A percentile compares a stretch with the other conserved stretches of the same genome.
Evolutionary conservation across 1,140 invertebrate genomes (phyloP).

Genomic region (Drosophila funebris): DNA sequence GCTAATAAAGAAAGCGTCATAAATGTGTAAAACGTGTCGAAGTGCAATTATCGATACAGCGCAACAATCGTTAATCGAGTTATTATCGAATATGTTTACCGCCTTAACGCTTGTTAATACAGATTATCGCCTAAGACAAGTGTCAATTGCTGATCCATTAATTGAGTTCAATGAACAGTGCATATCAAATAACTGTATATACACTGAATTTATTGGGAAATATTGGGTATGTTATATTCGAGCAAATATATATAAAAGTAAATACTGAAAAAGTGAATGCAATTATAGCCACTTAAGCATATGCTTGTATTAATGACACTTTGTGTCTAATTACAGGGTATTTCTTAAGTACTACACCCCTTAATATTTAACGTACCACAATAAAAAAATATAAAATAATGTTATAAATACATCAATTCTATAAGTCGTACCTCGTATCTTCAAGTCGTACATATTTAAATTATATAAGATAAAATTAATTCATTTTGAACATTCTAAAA

Average conservation of each 20-base stretch:
- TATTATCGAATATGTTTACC: constrained; percentile 18
- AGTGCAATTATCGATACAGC: constrained; percentile 25
- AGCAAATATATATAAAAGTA: too few species aligned
- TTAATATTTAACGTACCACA: too few species aligned
- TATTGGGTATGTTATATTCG: too few species aligned
- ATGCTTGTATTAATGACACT: too few species aligned
- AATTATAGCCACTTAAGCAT: too few species aligned
- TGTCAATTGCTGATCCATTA: neutral
- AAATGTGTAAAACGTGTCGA: neutral
- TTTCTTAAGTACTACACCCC: too few species aligned
- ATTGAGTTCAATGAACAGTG: neutral
- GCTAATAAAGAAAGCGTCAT: neutral
- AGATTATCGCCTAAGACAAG: neutral
- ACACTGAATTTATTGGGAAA: too few species aligned
- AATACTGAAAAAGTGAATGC: too few species aligned
- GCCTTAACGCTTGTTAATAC: neutral
- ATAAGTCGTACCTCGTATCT: too few species aligned
- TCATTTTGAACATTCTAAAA: neutral
- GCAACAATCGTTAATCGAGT: constrained; percentile 22
- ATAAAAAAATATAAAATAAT: too few species aligned
- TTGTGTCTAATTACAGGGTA: too few species aligned
- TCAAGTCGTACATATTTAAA: neutral
- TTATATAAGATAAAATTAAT: neutral
- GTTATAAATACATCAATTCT: neutral
- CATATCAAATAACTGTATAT: too few species aligned